phyloP scores from a whole-genome alignment of 2,888 invertebrate species.

The Itoplectis maculator region DNA sequence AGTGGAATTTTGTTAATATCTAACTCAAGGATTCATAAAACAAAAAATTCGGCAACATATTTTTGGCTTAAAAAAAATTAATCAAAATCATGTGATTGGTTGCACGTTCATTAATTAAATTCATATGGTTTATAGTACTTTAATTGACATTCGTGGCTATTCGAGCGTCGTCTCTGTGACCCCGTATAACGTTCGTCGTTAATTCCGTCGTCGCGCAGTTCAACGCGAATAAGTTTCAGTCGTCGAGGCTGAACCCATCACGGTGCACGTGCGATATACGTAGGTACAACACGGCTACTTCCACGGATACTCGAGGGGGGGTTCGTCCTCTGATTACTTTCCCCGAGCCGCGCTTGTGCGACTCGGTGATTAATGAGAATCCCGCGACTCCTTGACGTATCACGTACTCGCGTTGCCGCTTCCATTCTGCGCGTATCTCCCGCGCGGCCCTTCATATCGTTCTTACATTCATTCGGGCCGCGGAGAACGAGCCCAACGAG shows the following conservation, averaged over 20 bases:
- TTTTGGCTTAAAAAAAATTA: no score
- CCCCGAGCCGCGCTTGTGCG: slow-evolving; percentile 26
- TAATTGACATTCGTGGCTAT: neutral
- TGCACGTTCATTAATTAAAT: no score
- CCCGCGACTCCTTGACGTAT: slow-evolving; percentile 25
- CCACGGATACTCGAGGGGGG: neutral
- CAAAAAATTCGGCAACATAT: no score
- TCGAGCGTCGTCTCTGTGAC: neutral
- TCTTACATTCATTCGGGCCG: slow-evolving; percentile 16
- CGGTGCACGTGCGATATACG: neutral
- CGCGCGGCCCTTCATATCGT: neutral
- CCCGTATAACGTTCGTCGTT: neutral
- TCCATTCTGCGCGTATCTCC: neutral
- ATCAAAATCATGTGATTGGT: no score
- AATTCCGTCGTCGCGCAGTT: neutral
- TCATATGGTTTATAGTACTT: no score
- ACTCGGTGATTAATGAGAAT: slow-evolving; percentile 45
- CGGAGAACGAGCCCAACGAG: slow-evolving; percentile 13
- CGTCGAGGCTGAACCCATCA: neutral
- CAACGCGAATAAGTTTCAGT: neutral
- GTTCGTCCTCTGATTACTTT: slow-evolving; percentile 39
- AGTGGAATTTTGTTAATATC: no score
- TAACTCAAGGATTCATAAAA: no score
- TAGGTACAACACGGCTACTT: neutral
- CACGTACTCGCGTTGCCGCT: slow-evolving; percentile 27